These are phyloP conservation scores for Ochropleura leucogaster DNA, from an alignment of 2,888 invertebrate genomes.

Conservation along the genomic window DNA sequence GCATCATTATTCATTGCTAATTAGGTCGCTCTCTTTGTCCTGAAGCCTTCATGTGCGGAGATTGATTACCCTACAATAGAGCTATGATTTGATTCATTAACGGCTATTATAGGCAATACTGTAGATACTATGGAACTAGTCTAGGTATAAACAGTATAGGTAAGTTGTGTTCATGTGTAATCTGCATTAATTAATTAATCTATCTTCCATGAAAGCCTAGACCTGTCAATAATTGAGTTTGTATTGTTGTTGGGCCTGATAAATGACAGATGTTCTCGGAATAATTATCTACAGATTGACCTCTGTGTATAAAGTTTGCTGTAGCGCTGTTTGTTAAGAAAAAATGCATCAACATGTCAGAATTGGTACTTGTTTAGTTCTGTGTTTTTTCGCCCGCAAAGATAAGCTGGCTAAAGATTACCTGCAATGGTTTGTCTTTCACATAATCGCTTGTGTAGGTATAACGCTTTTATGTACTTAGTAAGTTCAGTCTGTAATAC, in stretches of 20 bases:
- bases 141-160: constrained; percentile 7
- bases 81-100: constrained; percentile 52
- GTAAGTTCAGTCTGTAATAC: constrained; percentile 8
- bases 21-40: constrained; percentile 53
- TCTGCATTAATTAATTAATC: constrained; percentile 27
- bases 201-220: neutral
- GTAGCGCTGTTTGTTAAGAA: too few relatives aligned
- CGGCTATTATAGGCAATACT: constrained; percentile 13
- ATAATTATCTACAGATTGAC: neutral
- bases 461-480: too few relatives aligned
- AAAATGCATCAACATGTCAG: too few relatives aligned
- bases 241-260: neutral
- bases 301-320: too few relatives aligned
- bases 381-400: too few relatives aligned
- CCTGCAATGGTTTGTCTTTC: neutral
- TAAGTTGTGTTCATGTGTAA: constrained; percentile 28
- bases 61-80: constrained; percentile 54
- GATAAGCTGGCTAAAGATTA: too few relatives aligned
- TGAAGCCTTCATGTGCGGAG: constrained; percentile 36
- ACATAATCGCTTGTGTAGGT: neutral
- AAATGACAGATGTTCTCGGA: neutral
- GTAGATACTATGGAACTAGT: constrained; percentile 12
- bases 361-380: too few relatives aligned
- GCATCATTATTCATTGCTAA: constrained; percentile 58
- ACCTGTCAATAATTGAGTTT: neutral